Conservation (phyloP, 2,113 vertebrate species). For the Chiloscyllium plagiosum region DNA sequence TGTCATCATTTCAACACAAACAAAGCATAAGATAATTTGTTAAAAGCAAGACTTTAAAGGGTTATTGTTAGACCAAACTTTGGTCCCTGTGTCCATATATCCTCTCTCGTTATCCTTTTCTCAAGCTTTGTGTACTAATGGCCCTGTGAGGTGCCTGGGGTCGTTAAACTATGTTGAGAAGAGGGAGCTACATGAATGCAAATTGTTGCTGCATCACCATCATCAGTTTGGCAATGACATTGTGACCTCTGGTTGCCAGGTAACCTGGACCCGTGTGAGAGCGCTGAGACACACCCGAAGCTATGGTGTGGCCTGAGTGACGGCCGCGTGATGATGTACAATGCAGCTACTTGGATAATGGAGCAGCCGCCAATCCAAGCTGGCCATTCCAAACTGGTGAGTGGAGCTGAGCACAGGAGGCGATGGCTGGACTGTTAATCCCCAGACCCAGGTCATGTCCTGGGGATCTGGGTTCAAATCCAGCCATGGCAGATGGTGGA, state of each 20-base stretch:
- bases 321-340: background rate
- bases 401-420: background rate
- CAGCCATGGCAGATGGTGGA: too few species aligned
- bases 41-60: too few species aligned
- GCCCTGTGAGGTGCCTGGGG: background rate
- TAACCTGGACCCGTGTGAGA: background rate
- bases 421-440: too few species aligned
- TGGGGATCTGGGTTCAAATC: too few species aligned
- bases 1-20: too few species aligned
- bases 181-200: background rate
- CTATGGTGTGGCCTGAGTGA: slow-evolving; percentile 33
- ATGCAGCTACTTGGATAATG: slow-evolving; percentile 26
- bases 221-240: background rate
- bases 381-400: slow-evolving; percentile 19
- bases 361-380: background rate
- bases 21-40: too few species aligned
- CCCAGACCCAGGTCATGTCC: too few species aligned
- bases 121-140: background rate
- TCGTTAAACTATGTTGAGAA: background rate
- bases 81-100: background rate
- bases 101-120: background rate
- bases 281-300: background rate
- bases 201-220: background rate
- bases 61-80: background rate
- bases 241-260: background rate